Base-by-base conservation (phyloP, 2,888 invertebrate species). In the Orthosia cruda region DNA sequence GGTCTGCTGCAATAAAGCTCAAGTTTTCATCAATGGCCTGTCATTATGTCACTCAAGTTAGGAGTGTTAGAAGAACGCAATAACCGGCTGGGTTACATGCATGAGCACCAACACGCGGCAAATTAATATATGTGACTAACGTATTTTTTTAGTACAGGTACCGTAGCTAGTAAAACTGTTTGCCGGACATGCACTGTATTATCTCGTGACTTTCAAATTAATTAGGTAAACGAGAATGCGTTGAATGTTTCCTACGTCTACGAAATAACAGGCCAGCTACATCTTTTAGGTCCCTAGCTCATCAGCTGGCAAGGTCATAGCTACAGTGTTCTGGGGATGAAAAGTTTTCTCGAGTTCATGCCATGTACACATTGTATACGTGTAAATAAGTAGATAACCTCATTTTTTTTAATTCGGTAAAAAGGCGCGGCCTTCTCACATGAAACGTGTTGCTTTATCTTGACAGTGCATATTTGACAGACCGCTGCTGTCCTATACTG, bases 1-100 rank as follows among this genome's bases (percentile, higher is more conserved):
- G 23, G 55, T 67, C 64, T 83, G 80, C 64, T 73, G 86, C 72
- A 85, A 85, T 81, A 78, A 59, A 62, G 52, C 55, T 78, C 45
- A 50, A 54, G 59, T 74, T 84, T 85, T 76, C 84, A 62, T 85
- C 86, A 86, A 71, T 32, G 4, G 40, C 57, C 54, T 67, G 40
- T 16, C 69, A 15, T 57, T 40, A 55, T 32, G 4, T 20, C 54
- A 32, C 45, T 23, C 40, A 58, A 57, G 15, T 45, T 55, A n/a
- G n/a, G 7, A 55, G 12, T 54, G 7, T 64, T 66, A 75, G 52
- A 73, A 75, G 52, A 73, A 65, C 82, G 68, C 70, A 76, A 63
- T 79, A 55, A 50, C 61, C 13, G 5, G 5, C 16, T 23, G 32
- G 47, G n/a, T 20, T 18, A 55, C 49, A 45, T 13, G 23, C 61